These are phyloP conservation scores for Tenebrio molitor DNA, from an alignment of 1,140 invertebrate genomes.

Conservation along the genomic window DNA sequence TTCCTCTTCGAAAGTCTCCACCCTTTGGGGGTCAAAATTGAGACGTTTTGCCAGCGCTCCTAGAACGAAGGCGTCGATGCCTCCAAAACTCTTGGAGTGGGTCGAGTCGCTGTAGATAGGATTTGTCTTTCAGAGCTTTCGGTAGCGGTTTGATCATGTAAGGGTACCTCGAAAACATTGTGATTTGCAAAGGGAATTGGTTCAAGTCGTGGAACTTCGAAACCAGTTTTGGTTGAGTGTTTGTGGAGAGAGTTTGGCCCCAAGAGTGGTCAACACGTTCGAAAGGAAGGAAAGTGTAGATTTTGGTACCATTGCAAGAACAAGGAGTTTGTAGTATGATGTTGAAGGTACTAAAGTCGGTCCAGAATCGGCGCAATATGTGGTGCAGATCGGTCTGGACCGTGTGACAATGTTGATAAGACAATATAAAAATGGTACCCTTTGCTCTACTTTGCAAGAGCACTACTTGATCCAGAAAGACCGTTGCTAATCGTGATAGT, in stretches of 20 bases:
- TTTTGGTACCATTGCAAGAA: background rate
- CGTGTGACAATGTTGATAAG: background rate
- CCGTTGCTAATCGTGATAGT: background rate
- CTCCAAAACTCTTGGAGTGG: slow-evolving; percentile 45
- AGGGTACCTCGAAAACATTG: background rate
- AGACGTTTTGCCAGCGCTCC: slow-evolving; percentile 58
- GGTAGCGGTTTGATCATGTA: background rate
- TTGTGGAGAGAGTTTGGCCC: too few species aligned
- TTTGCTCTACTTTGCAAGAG: background rate
- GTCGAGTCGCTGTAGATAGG: slow-evolving; percentile 39
- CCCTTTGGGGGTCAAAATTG: slow-evolving; percentile 62
- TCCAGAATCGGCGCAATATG: background rate
- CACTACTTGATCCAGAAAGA: background rate
- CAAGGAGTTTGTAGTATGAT: background rate
- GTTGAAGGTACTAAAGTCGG: background rate
- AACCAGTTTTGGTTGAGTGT: too few species aligned
- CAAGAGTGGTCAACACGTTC: background rate
- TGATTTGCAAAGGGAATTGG: background rate
- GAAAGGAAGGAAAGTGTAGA: slow-evolving; percentile 1
- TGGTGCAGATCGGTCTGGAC: background rate
- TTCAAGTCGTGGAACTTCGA: slow-evolving; percentile 2
- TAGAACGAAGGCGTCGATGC: slow-evolving; percentile 62
- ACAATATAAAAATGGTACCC: background rate
- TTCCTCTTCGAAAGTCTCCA: slow-evolving; percentile 52
- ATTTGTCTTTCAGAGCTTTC: slow-evolving; percentile 13